Base-by-base conservation (phyloP, 92 coral and sea anemone genomes). In the Zoanthus sociatus region DNA sequence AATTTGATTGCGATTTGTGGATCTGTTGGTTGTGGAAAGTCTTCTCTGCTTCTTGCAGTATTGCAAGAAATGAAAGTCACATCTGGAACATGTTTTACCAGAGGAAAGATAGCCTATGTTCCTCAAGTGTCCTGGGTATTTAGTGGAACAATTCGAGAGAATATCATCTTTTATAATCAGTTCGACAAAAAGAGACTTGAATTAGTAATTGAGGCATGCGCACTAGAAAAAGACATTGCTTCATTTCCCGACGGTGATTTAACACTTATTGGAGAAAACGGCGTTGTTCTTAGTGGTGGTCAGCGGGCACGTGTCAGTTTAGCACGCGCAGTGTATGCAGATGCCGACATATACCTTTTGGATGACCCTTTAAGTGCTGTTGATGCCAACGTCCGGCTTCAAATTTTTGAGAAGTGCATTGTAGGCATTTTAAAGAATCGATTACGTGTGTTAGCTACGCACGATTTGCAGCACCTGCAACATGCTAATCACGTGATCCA, bases 1-100 rank as follows among this genome's bases (percentile, higher is more conserved):
- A 32, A 74, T 8, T 47, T 74, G 16, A 17, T 47, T 16, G 78
- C 60, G 31, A 60, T 74, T 15, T 46, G 58, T 74, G 78, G 78
- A 74, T 16, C 78, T 12, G 60, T 74, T 47, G 78, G 78, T 14
- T 46, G 78, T 74, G 78, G 78, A 1, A 74, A 74, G 17, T 74
- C 78, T 46, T 46, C 78, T 14, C 9, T 47, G 56, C 10, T 46
- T 15, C 78, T 37, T 37, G 42, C 42, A 37, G 4, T 37, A 37
- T 37, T 37, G 42, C 42, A 37, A 37, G 42, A 37, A n/a, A 21
- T 32, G 26, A 18, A 26, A n/a, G 73, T 6, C 10, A 32, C 30
- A 13, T 9, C 37, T 42, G 42, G 42, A 37, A 37, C 42, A 37
- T 37, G 42, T 37, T 37, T 37, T 37, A 37, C 42, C 42, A 37